Evolutionary conservation across 2,797 vertebrate species (phyloP).

Genomic region (Phrynocephalus vlangalii): DNA sequence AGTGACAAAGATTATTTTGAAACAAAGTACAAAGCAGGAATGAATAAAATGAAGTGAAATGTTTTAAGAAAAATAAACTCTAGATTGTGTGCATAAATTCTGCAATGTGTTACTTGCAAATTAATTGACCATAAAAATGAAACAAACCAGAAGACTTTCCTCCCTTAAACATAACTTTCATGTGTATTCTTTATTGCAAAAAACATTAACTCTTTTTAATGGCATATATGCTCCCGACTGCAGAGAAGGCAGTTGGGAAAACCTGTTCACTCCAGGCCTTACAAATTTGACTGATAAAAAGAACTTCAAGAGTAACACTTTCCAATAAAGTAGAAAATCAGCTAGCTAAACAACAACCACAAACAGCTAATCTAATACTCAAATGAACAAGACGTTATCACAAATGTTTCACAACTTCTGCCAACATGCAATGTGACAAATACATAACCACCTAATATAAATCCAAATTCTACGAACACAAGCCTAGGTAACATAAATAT

Average conservation of each 20-base stretch:
- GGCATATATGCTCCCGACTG: slow-evolving; percentile 55
- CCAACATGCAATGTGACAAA: neutral
- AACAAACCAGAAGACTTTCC: slow-evolving; percentile 60
- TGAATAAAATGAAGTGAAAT: slow-evolving; percentile 62
- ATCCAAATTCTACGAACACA: neutral
- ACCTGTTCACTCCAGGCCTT: slow-evolving; percentile 41
- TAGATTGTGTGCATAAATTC: slow-evolving; percentile 70
- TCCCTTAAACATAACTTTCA: slow-evolving; percentile 60
- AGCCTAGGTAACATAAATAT: neutral
- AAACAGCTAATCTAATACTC: neutral
- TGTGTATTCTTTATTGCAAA: slow-evolving; percentile 59
- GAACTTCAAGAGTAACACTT: slow-evolving; percentile 22
- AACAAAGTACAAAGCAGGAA: slow-evolving; percentile 62
- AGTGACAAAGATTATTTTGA: slow-evolving; percentile 58
- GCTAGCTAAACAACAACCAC: neutral
- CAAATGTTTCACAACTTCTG: neutral
- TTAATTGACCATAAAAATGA: slow-evolving; percentile 74
- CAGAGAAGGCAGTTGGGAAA: slow-evolving; percentile 56
- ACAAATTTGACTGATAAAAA: slow-evolving; percentile 4
- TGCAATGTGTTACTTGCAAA: slow-evolving; percentile 70
- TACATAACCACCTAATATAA: neutral
- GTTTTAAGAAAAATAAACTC: slow-evolving; percentile 72
- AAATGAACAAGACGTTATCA: neutral
- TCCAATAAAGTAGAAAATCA: slow-evolving; percentile 11
- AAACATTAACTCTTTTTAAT: slow-evolving; percentile 74